phyloP scores from a whole-genome alignment of 2,888 invertebrate genomes.

The Miltochrista miniata region DNA sequence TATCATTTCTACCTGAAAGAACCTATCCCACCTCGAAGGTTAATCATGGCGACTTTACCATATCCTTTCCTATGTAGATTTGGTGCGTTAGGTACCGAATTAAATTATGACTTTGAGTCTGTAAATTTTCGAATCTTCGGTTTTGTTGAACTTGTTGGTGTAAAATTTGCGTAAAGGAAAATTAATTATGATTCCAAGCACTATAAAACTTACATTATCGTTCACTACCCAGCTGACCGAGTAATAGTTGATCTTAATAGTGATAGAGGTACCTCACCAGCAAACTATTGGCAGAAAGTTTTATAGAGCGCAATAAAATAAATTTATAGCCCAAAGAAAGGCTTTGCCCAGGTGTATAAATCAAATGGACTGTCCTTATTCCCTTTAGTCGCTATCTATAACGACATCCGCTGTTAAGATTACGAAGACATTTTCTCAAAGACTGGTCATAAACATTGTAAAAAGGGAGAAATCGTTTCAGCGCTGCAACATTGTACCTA shows the following conservation, averaged over 20 bases:
- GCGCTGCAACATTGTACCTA: conserved; percentile 13
- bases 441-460: conserved; percentile 19
- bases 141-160: no score
- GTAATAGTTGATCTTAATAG: not conserved
- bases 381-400: conserved; percentile 17
- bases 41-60: no score
- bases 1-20: no score
- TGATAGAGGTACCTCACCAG: no score
- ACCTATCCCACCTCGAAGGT: no score
- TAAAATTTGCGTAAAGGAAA: no score
- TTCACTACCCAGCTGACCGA: not conserved
- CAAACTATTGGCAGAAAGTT: not conserved
- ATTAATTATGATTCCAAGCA: no score
- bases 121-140: no score
- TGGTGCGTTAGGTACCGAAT: no score
- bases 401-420: conserved; percentile 22
- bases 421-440: conserved; percentile 31
- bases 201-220: no score
- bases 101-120: no score
- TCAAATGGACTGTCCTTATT: conserved; percentile 4
- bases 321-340: not conserved
- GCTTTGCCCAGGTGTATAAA: conserved; percentile 3
- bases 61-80: no score
- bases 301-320: conserved; percentile 2
- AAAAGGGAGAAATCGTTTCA: conserved; percentile 25